A percentile compares a stretch with the other conserved stretches of the same genome.
Evolutionary conservation across 2,113 vertebrate genomes (phyloP).

Genomic region (Myotis brandtii): DNA sequence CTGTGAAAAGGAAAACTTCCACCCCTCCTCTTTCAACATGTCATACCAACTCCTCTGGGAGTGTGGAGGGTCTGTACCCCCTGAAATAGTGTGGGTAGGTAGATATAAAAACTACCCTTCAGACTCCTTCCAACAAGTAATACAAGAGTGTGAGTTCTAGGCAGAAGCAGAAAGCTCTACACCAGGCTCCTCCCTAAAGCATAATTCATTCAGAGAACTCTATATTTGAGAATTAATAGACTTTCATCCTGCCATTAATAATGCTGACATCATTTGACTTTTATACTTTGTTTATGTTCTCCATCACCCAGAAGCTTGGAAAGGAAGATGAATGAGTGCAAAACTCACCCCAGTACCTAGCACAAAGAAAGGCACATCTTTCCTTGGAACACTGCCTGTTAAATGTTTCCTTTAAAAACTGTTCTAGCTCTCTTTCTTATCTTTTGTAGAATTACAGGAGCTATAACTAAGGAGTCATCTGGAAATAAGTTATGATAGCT

Average conservation of each 20-base stretch:
- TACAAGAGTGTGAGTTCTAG: not conserved
- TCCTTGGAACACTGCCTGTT: not conserved
- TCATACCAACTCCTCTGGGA: not conserved
- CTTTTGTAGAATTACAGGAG: conserved; percentile 18
- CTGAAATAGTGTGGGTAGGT: not conserved
- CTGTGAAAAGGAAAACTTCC: not conserved
- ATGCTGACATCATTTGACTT: not conserved
- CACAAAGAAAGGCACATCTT: not conserved
- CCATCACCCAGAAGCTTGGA: not conserved
- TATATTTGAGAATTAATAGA: not conserved
- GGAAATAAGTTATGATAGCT: conserved; percentile 42
- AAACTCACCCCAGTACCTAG: not conserved
- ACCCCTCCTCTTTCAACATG: not conserved
- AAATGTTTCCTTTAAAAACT: not conserved
- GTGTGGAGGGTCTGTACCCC: not conserved
- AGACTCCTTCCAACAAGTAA: not conserved
- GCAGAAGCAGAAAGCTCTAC: not conserved
- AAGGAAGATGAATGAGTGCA: not conserved
- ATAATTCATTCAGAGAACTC: not conserved
- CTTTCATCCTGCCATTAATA: not conserved
- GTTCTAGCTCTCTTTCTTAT: not conserved
- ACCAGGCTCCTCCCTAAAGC: not conserved
- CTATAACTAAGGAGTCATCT: conserved; percentile 20
- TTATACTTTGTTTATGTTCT: not conserved
- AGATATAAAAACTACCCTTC: not conserved